A percentile compares a stretch with the other conserved stretches of the same genome.
Evolutionary conservation across 2,888 invertebrate genomes (phyloP).

Genomic region (Toxonevra muliebris): DNA sequence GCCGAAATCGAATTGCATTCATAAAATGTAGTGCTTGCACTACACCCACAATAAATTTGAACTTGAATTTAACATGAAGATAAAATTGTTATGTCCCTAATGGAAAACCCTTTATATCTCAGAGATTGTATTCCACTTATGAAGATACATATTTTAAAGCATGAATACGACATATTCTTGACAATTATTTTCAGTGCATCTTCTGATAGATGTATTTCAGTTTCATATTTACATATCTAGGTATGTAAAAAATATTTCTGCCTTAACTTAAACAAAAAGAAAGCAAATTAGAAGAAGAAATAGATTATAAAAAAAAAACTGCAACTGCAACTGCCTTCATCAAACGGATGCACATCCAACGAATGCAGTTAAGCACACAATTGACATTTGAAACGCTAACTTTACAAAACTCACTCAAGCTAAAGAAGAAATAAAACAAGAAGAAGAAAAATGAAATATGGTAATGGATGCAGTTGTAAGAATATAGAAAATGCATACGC

Average conservation of each 20-base stretch:
- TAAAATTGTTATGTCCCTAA: too few relatives aligned
- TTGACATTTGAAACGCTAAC: conserved; percentile 60
- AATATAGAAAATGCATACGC: neutral
- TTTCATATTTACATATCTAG: neutral
- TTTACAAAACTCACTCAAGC: conserved; percentile 52
- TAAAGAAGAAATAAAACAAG: conserved; percentile 50
- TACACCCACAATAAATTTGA: too few relatives aligned
- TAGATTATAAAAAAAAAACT: neutral
- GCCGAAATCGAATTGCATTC: too few relatives aligned
- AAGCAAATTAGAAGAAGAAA: neutral
- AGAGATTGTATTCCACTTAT: too few relatives aligned
- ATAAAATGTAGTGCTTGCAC: too few relatives aligned
- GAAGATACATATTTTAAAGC: too few relatives aligned
- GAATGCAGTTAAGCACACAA: conserved; percentile 51
- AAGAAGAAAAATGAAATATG: conserved; percentile 1
- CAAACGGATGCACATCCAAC: conserved; percentile 18
- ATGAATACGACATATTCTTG: too few relatives aligned
- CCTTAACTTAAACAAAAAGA: neutral
- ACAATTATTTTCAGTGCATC: neutral
- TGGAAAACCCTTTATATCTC: too few relatives aligned
- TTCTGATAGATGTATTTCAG: too few relatives aligned
- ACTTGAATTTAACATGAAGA: too few relatives aligned
- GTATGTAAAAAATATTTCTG: conserved; percentile 12
- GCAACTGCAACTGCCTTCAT: neutral
- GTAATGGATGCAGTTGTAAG: neutral